Base-by-base conservation (phyloP, 2,113 vertebrate species). In the Atrichornis clamosus region DNA sequence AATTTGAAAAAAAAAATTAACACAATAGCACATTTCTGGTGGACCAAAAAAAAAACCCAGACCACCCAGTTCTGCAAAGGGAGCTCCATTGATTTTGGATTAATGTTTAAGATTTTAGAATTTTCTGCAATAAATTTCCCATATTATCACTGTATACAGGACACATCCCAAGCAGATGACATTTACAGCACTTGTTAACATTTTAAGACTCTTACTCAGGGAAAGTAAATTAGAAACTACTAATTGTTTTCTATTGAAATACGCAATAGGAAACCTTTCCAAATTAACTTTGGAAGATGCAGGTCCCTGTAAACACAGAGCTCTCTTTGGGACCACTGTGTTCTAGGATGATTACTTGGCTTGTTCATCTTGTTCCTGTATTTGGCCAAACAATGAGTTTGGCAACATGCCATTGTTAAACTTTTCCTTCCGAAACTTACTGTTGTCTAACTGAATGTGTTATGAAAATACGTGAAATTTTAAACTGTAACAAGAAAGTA, bases 281-380 rank as follows among this genome's bases (percentile, higher is more conserved):
- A 95, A 93, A 95, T 92, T 76, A 85, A 64, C 58, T 84, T 74
- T 49, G 87, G 73, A 94, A 89, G 64, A 91, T 86, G 77, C 70
- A 78, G 41, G 44, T 83, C 84, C 55, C 65, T 93, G 80, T 87
- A 96, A 95, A 95, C 87, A 94, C 44, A 88, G 63, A 88, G 52
- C 37, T 47, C 64, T 87, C 87, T 73, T 76, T 80, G 89, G 92
- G 84, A 93, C 60, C 59, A 28, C 35, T 84, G 53, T 97, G 95
- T 94, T 95, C 62, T 22, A 84, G 22, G 65, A 77, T 80, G 75
- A 96, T 93, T 92, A 84, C 23, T 90, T 79, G 76, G 84, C 49
- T 95, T 95, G 87, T 81, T 82, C 79, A 76, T 93, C 70, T 77
- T 85, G 35, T 80, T 92, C 56, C 41, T 72, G 44, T 37, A 20